phyloP scores from a whole-genome alignment of 2,113 vertebrate species.

The Raja brachyura region DNA sequence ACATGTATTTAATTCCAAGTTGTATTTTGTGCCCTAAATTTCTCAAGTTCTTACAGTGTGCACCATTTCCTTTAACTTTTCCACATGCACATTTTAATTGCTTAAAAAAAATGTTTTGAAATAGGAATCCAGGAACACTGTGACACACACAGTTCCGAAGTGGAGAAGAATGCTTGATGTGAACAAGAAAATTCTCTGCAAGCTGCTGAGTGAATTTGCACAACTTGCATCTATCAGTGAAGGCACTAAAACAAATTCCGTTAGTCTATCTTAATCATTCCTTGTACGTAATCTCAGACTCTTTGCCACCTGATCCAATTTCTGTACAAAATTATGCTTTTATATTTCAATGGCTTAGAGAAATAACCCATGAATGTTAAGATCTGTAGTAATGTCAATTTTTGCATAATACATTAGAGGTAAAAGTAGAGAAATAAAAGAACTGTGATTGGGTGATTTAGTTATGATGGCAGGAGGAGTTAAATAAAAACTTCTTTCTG shows the following conservation, averaged over 20 bases:
- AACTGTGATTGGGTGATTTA: background rate
- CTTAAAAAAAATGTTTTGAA: background rate
- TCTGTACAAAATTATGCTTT: background rate
- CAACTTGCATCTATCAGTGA: background rate
- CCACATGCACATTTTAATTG: background rate
- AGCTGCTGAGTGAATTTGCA: background rate
- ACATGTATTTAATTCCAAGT: background rate
- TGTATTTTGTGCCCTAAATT: background rate
- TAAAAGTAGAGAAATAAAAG: background rate
- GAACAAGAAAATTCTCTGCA: background rate
- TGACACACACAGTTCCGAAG: constrained; percentile 39
- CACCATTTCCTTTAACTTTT: background rate
- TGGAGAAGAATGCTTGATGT: background rate
- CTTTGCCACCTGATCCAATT: background rate
- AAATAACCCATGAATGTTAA: background rate
- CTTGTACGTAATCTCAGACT: background rate
- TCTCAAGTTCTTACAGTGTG: background rate
- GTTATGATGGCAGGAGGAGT: background rate
- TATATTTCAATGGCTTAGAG: background rate
- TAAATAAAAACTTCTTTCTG: background rate
- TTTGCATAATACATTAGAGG: background rate
- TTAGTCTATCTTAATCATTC: background rate
- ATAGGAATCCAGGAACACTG: constrained; percentile 58
- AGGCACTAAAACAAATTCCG: background rate
- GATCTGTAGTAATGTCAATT: background rate